Evolutionary conservation across 2,113 vertebrate genomes (phyloP).

Genomic region (Prolemur simus): DNA sequence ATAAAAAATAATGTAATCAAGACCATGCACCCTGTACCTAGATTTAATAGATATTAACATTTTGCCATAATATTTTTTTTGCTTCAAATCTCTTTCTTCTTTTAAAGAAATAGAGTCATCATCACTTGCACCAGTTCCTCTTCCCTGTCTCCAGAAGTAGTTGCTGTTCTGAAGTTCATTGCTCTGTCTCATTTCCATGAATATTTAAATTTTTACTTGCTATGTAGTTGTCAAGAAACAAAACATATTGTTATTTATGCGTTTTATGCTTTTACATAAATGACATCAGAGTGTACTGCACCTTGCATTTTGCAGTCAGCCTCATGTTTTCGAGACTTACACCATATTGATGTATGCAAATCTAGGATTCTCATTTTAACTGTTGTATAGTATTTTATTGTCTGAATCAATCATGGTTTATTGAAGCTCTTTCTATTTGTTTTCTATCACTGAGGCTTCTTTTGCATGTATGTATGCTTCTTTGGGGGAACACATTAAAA

Average conservation of each 20-base stretch:
- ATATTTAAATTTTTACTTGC: neutral
- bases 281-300: neutral
- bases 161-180: neutral
- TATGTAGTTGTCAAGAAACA: neutral
- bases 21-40: neutral
- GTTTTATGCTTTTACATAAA: neutral
- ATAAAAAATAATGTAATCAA: slow-evolving; percentile 41
- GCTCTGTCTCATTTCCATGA: neutral
- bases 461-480: neutral
- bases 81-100: neutral
- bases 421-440: neutral
- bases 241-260: neutral
- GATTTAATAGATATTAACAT: neutral
- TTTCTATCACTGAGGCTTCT: neutral
- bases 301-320: neutral
- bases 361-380: neutral
- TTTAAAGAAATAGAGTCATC: slow-evolving; percentile 17
- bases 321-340: neutral
- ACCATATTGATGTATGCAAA: neutral
- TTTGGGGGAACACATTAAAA: neutral
- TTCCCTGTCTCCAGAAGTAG: neutral
- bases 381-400: neutral
- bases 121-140: neutral
- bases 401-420: neutral
- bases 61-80: neutral